These are phyloP conservation scores for Caretta caretta DNA, from an alignment of 2,113 vertebrate genomes.

Conservation along the genomic window DNA sequence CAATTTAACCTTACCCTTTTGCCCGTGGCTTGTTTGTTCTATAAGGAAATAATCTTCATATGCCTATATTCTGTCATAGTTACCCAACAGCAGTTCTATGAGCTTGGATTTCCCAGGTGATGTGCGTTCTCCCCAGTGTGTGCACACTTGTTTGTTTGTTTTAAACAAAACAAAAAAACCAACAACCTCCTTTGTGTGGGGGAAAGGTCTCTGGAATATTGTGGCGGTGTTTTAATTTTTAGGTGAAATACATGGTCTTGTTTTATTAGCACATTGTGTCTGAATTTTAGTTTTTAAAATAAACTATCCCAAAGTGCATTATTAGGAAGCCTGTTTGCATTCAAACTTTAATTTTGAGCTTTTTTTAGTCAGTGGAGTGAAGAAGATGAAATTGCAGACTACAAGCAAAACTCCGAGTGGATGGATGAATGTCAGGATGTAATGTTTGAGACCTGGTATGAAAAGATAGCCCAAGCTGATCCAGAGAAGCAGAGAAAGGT, in stretches of 20 bases:
- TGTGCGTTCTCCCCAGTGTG: background rate
- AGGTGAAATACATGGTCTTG: background rate
- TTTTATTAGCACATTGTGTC: background rate
- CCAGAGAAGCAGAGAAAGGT: slow-evolving; percentile 95
- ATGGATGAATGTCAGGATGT: slow-evolving; percentile 97
- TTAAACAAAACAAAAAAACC: background rate
- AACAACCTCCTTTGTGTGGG: background rate
- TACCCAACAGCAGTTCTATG: background rate
- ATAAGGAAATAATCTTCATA: background rate
- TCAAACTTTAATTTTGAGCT: background rate
- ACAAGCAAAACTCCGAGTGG: slow-evolving; percentile 96
- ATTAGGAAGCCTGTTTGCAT: background rate
- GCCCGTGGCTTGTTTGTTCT: background rate
- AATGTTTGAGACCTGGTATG: slow-evolving; percentile 97
- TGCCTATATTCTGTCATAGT: background rate
- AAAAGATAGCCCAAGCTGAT: slow-evolving; percentile 92
- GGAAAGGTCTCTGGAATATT: accelerated
- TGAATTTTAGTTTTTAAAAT: background rate
- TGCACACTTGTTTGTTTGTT: accelerated
- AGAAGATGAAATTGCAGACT: slow-evolving; percentile 95
- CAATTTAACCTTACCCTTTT: background rate
- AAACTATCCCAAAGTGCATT: background rate
- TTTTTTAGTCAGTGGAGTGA: slow-evolving; percentile 93
- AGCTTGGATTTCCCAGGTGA: background rate
- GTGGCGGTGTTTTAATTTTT: background rate